phyloP scores from a whole-genome alignment of 2,113 vertebrate genomes.

The Montifringilla adamsi region DNA sequence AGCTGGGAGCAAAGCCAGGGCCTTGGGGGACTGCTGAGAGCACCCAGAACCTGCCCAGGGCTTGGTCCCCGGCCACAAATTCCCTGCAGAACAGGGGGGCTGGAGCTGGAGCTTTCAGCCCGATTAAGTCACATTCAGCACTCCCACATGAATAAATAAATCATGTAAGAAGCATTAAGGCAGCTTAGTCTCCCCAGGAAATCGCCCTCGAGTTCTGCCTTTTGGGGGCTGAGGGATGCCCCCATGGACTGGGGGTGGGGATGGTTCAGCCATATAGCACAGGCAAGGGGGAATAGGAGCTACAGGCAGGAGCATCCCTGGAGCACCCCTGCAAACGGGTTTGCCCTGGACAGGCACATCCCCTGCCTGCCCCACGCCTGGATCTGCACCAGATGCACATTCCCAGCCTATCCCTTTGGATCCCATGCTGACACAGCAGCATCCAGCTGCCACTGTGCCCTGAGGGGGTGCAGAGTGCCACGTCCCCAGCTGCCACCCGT shows the following conservation, averaged over 20 bases:
- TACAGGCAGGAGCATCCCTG: neutral
- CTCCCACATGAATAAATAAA: constrained; percentile 49
- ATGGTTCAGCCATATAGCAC: neutral
- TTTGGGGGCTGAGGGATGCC: constrained; percentile 14
- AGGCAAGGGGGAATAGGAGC: neutral
- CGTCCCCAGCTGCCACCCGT: fast-evolving
- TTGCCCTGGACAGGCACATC: neutral
- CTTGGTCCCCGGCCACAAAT: fast-evolving
- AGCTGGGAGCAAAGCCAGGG: neutral
- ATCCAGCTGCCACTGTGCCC: neutral
- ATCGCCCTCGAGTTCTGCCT: constrained; percentile 11
- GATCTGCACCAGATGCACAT: neutral
- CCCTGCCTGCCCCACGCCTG: neutral
- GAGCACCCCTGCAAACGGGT: neutral
- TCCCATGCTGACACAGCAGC: fast-evolving
- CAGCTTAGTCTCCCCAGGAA: constrained; percentile 32
- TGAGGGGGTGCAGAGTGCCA: neutral
- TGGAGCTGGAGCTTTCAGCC: neutral
- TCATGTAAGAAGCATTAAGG: constrained; percentile 59
- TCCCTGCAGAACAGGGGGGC: neutral
- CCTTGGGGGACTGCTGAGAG: neutral
- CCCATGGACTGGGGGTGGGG: neutral
- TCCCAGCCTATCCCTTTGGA: neutral
- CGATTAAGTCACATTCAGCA: neutral
- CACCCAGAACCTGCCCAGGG: fast-evolving